Conservation (phyloP, 2,797 vertebrate species). For the Lacerta bilineata region DNA sequence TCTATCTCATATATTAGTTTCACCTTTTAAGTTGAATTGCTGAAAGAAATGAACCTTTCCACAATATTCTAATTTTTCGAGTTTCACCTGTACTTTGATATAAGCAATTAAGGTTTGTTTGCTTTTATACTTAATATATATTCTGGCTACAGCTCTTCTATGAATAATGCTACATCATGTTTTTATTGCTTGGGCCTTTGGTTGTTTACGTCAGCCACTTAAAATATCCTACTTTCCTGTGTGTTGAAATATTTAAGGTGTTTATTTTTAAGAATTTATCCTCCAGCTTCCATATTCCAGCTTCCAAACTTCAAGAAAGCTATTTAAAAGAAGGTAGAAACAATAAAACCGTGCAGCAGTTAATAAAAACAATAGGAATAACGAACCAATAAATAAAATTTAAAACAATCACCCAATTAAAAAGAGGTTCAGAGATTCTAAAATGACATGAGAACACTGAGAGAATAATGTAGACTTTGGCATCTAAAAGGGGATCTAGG, state of each 20-base stretch:
- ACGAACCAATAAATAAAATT: neutral
- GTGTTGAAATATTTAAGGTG: neutral
- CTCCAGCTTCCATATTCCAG: neutral
- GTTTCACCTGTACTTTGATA: neutral
- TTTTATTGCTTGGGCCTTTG: neutral
- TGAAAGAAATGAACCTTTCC: no score
- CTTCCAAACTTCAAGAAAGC: neutral
- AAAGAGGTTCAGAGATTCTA: neutral
- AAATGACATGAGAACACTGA: neutral
- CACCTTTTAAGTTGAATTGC: no score
- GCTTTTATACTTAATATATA: neutral
- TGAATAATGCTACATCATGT: neutral
- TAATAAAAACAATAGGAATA: neutral
- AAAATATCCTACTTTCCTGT: neutral
- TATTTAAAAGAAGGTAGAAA: neutral
- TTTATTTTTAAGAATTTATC: neutral
- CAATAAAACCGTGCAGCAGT: neutral
- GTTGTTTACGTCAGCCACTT: neutral
- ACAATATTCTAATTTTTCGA: no score
- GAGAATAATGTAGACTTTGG: neutral
- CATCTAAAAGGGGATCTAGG: neutral
- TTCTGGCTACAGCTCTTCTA: neutral
- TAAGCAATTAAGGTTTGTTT: neutral
- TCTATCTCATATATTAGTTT: no score
- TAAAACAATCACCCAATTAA: neutral